phyloP scores from a whole-genome alignment of 2,113 vertebrate species.

The Rhynchomys soricoides region DNA sequence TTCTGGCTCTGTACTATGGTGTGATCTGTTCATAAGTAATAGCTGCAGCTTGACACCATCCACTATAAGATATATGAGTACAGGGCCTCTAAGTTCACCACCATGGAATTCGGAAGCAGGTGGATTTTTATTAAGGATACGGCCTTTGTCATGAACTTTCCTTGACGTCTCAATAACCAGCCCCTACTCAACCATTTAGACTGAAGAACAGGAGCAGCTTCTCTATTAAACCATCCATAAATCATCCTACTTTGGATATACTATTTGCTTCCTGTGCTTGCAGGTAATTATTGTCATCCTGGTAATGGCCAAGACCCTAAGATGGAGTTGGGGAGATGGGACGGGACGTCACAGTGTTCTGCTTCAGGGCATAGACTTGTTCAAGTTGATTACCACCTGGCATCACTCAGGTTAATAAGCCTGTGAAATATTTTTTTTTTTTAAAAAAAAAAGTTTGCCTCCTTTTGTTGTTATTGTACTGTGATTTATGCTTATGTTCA shows the following conservation, averaged over 20 bases:
- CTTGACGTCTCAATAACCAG: neutral
- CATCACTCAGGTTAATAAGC: neutral
- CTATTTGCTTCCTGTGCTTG: neutral
- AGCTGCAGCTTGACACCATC: too few species aligned
- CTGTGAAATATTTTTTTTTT: neutral
- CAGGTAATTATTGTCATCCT: neutral
- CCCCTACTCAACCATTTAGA: neutral
- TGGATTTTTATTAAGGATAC: too few species aligned
- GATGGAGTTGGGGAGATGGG: neutral
- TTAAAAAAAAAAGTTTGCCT: neutral
- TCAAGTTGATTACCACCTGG: neutral
- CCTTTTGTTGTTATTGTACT: neutral
- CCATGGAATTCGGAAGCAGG: too few species aligned
- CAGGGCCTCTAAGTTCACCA: too few species aligned
- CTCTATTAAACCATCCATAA: neutral
- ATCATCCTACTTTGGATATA: neutral
- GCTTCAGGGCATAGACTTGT: neutral
- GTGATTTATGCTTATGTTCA: conserved; percentile 1
- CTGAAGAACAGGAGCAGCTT: neutral
- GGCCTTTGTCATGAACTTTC: neutral
- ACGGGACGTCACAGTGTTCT: neutral
- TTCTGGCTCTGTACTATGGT: too few species aligned
- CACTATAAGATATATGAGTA: too few species aligned
- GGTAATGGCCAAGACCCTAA: too few species aligned
- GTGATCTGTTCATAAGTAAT: too few species aligned